Evolutionary conservation across 1,140 invertebrate genomes (phyloP).

Genomic region (Drosophila quadrilineata): DNA sequence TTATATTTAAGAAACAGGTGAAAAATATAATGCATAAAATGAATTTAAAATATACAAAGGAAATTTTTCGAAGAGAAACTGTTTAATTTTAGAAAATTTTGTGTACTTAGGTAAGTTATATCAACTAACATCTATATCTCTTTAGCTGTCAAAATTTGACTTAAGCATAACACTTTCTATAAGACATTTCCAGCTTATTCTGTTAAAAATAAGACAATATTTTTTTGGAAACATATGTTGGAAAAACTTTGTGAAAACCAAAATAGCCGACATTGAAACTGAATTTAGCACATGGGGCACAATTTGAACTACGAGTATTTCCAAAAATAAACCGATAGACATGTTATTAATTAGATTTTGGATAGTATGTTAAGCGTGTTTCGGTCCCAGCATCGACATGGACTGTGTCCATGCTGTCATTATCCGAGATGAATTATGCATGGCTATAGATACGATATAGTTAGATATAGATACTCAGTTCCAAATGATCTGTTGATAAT

Average conservation of each 20-base stretch:
- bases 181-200: too few species aligned
- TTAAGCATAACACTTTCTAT: too few species aligned
- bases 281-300: slow-evolving; percentile 42
- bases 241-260: slow-evolving; percentile 33
- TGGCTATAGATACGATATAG: not conserved
- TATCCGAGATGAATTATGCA: not conserved
- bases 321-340: slow-evolving; percentile 56
- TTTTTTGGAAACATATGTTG: not conserved
- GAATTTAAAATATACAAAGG: too few species aligned
- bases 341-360: slow-evolving; percentile 71
- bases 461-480: not conserved
- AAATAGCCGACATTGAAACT: slow-evolving; percentile 72
- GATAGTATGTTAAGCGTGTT: slow-evolving; percentile 51
- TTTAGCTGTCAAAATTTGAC: too few species aligned
- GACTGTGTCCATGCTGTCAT: too few species aligned
- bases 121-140: too few species aligned
- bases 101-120: too few species aligned
- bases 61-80: too few species aligned
- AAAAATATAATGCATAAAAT: not conserved
- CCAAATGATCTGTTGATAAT: slow-evolving; percentile 19
- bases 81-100: too few species aligned
- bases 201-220: too few species aligned
- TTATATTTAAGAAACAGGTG: not conserved
- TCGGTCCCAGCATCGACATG: slow-evolving; percentile 7
- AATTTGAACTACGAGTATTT: not conserved